Evolutionary conservation across 2,113 vertebrate species (phyloP).

Genomic region (Chionomys nivalis): DNA sequence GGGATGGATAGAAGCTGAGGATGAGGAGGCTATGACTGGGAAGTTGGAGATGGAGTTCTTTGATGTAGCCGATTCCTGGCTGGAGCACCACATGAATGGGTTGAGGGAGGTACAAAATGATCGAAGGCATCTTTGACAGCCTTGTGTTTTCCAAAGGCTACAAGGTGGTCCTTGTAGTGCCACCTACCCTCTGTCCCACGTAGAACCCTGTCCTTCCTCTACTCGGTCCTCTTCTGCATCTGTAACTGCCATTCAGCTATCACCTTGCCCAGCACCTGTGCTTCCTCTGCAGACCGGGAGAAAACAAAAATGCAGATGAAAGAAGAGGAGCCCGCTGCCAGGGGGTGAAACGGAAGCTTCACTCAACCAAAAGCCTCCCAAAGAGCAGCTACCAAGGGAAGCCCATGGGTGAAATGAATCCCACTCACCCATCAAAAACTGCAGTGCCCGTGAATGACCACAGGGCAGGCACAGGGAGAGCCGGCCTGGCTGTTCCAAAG

Average conservation of each 20-base stretch:
- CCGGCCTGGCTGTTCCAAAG: rapidly evolving
- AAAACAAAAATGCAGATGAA: background rate
- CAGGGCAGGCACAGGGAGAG: background rate
- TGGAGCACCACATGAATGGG: background rate
- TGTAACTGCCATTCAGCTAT: background rate
- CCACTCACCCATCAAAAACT: background rate
- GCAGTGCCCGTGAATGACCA: rapidly evolving
- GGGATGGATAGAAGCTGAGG: background rate
- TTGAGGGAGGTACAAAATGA: rapidly evolving
- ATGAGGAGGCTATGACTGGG: background rate
- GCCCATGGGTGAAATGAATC: background rate
- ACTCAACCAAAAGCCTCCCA: background rate
- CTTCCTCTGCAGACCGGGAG: background rate
- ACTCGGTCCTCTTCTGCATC: background rate
- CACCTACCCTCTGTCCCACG: background rate
- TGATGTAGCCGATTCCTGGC: background rate
- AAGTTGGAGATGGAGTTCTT: background rate
- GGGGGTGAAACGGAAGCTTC: background rate
- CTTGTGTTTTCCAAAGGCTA: background rate
- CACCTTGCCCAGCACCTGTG: background rate
- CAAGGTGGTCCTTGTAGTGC: background rate
- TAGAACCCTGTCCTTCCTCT: background rate
- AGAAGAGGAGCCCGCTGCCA: background rate
- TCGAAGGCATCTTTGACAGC: background rate
- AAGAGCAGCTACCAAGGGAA: background rate